Percentiles rank a stretch among this genome's conserved stretches.
Conservation (phyloP, 2,113 vertebrate species). For the Pitta sordida region DNA sequence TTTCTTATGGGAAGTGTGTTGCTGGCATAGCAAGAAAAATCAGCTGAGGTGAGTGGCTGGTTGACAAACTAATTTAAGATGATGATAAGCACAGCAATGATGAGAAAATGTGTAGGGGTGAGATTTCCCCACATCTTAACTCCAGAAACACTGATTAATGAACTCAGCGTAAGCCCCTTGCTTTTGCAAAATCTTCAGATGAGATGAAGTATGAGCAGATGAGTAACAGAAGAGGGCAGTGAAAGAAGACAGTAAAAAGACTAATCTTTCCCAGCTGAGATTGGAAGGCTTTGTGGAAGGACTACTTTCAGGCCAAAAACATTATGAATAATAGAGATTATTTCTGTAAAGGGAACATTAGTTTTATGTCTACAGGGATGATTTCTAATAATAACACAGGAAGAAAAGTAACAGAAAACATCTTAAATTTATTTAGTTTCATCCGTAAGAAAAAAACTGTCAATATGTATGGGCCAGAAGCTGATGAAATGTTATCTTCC, state of each 20-base stretch:
- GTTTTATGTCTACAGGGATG: background rate
- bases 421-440: background rate
- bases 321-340: conserved; percentile 21
- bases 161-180: background rate
- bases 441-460: background rate
- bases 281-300: background rate
- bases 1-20: background rate
- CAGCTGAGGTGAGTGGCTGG: conserved; percentile 42
- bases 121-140: conserved; percentile 30
- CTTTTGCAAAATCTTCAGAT: conserved; percentile 4
- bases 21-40: conserved; percentile 28
- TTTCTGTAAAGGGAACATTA: conserved; percentile 21
- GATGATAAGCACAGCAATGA: conserved; percentile 6
- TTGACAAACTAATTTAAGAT: conserved; percentile 48
- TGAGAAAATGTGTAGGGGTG: background rate
- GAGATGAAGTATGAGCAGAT: conserved; percentile 19
- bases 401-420: conserved; percentile 4
- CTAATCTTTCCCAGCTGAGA: conserved; percentile 19
- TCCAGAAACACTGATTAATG: conserved; percentile 10
- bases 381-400: conserved; percentile 17
- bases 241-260: conserved; percentile 17
- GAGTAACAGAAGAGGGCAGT: conserved; percentile 46
- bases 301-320: conserved; percentile 24
- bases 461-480: background rate
- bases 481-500: background rate